Percentiles rank a stretch among this genome's conserved stretches.
These are phyloP conservation scores for Suricata suricatta DNA, from an alignment of 2,113 vertebrate genomes.

Conservation along the genomic window DNA sequence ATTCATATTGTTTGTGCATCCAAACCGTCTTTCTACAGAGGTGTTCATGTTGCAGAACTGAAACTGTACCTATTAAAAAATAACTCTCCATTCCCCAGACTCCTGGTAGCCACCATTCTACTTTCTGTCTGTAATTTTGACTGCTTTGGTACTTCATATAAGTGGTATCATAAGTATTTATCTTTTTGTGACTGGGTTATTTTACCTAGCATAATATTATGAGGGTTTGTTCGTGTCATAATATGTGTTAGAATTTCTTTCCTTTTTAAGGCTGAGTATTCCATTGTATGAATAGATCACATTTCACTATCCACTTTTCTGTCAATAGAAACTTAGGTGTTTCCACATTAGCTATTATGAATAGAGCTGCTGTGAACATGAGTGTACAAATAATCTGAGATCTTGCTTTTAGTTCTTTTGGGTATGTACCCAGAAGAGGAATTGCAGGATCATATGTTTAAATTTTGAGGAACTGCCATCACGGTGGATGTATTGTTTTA, in stretches of 20 bases:
- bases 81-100: background rate
- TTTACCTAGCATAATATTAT: background rate
- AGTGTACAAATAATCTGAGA: background rate
- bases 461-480: background rate
- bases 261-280: background rate
- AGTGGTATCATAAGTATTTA: background rate
- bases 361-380: background rate
- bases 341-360: background rate
- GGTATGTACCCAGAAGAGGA: background rate
- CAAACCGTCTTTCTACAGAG: background rate
- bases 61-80: background rate
- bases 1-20: background rate
- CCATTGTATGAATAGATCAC: background rate
- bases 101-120: background rate
- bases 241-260: background rate
- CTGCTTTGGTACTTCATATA: background rate
- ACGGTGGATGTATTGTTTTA: background rate
- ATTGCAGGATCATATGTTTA: background rate
- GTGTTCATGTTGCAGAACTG: background rate
- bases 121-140: slow-evolving; percentile 20
- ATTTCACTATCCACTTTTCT: background rate
- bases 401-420: background rate
- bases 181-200: background rate
- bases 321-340: background rate
- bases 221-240: background rate